Base-by-base conservation (phyloP, 2,113 vertebrate species). In the Polypterus bichir region DNA sequence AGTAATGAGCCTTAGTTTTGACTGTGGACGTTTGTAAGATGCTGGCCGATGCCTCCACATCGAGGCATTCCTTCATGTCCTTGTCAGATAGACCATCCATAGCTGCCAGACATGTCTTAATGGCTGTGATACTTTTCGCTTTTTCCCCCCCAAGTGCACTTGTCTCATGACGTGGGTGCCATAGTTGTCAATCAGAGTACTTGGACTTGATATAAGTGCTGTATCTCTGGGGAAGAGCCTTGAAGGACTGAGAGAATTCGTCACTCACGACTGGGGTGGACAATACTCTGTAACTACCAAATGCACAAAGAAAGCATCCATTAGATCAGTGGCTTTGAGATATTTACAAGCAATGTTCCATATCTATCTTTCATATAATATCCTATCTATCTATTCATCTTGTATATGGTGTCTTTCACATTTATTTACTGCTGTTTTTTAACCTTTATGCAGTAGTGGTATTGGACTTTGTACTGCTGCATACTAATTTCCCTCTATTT, bases 141-240 rank as follows among this genome's bases (percentile, higher is more conserved):
- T 64, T 81, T 44, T n/a, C n/a, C 90, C 90, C 0, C 91, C 92
- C 54, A 91, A 64, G 8, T 79, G 77, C 67, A 87, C 80, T 66
- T 83, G 66, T 0, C 3, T 64, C 9, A 74, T 71, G 4, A 70
- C 78, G 56, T 82, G 79, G 11, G 79, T 83, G 11, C 81, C 81
- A 0, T 73, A 82, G 8, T 3, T 66, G 7, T 46, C 7, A 48
- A 83, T 74, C 4, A 83, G 52, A 9, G 59, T 77, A 83, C 6
- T 61, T 11, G 0, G 10, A 4, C 53, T 55, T 1, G 0, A 64
- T 70, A 9, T 49, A 62, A 4, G 2, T 0, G 1, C 61, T 65
- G 7, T 75, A 72, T 4, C 9, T 0, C 0, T 6, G 44, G 3
- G 77, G 76, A 10, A 82, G 75, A 0, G 0, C 1, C 2, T 4